Evolutionary conservation across 2,888 invertebrate genomes (phyloP), one percentile per base, ranked within the genome.

Genomic region (Sceliomorpha sp.): DNA sequence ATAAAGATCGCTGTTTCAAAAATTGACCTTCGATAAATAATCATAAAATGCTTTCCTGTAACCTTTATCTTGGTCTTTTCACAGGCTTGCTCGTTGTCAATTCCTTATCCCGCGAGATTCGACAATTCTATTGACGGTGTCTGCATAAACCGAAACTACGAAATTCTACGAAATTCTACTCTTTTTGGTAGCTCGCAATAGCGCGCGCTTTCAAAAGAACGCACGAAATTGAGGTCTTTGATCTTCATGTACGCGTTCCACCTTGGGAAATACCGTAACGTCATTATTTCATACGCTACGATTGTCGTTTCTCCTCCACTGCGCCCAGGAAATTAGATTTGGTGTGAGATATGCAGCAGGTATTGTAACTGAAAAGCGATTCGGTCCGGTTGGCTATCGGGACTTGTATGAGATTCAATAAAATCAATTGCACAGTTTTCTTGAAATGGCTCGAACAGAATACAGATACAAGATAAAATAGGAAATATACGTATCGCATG

Each of bases 261-360:
- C 62, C 66, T 62, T 66, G 70, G 70, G 66, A 70, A 70, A 70
- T 70, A 70, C 60, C 59, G 56, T 70, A 66, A 60, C 48, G 60
- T 70, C 64, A 70, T 70, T 66, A 70, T 66, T 70, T 70, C 70
- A 66, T 66, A 66, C 53, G 58, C 66, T 66, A 59, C 70, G 62
- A 70, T 70, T 70, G 70, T 66, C 66, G 62, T 62, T 66, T 66
- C 53, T 70, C 37, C 47, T 64, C 47, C 31, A 55, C 40, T 55
- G 50, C 51, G 50, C 37, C 13, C 47, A 13, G 70, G 58, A 60
- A 70, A 64, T 70, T 64, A 70, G 70, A 66, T 66, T 66, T 58
- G 50, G 36, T 51, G 51, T 51, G 60, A 66, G 66, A 70, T 70
- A 70, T 70, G 60, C 32, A 60, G 13, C 32, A 50, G 50, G 50